Evolutionary conservation across 1,140 invertebrate species (phyloP).

Genomic region (Trinorchestia longiramus): DNA sequence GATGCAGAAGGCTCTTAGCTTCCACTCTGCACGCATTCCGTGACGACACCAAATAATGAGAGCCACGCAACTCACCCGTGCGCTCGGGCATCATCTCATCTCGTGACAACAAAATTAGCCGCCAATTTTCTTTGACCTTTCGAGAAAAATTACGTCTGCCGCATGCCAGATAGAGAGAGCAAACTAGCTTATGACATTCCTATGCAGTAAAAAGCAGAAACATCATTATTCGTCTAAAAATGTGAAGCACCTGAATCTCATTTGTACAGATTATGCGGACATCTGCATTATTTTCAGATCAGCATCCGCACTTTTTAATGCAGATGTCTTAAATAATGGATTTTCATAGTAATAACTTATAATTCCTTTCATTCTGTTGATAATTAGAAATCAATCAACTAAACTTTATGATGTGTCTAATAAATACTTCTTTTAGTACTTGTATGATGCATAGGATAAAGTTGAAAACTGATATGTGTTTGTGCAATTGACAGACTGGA

Average conservation of each 20-base stretch:
- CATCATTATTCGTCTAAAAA: neutral
- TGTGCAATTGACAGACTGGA: no score
- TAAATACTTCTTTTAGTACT: no score
- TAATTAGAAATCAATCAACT: no score
- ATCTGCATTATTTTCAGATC: no score
- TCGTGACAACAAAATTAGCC: constrained; percentile 37
- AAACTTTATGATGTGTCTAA: no score
- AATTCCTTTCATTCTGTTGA: no score
- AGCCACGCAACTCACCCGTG: constrained; percentile 10
- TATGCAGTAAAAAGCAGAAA: neutral
- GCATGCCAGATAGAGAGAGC: neutral
- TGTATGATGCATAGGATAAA: no score
- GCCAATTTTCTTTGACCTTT: constrained; percentile 46
- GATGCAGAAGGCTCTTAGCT: constrained; percentile 14
- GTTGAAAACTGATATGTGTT: no score
- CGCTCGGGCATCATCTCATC: constrained; percentile 35
- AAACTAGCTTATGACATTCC: neutral
- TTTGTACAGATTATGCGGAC: no score
- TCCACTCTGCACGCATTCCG: constrained; percentile 29
- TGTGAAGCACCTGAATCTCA: neutral
- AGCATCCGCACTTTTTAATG: no score
- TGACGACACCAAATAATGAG: constrained; percentile 36
- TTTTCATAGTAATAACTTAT: no score
- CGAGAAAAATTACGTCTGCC: constrained; percentile 19
- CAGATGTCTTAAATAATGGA: no score